These are phyloP conservation scores for Cromileptes altivelis DNA, from an alignment of 2,113 vertebrate species.

Conservation along the genomic window DNA sequence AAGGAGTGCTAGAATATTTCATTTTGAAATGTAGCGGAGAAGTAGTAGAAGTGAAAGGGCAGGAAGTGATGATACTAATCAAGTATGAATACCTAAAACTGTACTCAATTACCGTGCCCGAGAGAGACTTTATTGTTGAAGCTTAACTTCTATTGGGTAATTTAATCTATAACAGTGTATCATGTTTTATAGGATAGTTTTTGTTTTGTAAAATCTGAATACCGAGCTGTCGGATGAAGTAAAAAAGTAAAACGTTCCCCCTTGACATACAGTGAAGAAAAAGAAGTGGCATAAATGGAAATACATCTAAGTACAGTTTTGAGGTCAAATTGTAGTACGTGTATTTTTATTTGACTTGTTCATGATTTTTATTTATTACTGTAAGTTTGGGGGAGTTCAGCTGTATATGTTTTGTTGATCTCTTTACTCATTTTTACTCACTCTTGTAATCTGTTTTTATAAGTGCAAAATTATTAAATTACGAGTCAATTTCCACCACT, in stretches of 20 bases:
- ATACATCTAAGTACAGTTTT: neutral
- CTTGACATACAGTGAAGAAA: neutral
- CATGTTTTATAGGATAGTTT: no score
- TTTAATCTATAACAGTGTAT: neutral
- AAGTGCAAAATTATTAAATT: conserved; percentile 3
- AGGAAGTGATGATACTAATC: neutral
- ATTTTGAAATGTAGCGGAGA: neutral
- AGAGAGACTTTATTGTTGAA: neutral
- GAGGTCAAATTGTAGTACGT: neutral
- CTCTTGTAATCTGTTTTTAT: neutral
- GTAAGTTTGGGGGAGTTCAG: neutral
- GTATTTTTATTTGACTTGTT: neutral
- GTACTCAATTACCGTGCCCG: neutral
- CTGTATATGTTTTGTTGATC: no score
- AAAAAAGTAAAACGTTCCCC: neutral
- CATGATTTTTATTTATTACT: neutral
- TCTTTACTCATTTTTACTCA: neutral
- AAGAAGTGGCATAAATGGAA: neutral
- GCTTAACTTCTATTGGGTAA: neutral
- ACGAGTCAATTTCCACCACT: neutral
- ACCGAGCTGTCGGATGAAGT: neutral
- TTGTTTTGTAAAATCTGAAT: neutral
- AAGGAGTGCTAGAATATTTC: neutral
- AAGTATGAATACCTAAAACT: neutral
- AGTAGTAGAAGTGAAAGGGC: no score